Evolutionary conservation across 2,888 invertebrate genomes (phyloP).

Genomic region (Stegophylla sp.): DNA sequence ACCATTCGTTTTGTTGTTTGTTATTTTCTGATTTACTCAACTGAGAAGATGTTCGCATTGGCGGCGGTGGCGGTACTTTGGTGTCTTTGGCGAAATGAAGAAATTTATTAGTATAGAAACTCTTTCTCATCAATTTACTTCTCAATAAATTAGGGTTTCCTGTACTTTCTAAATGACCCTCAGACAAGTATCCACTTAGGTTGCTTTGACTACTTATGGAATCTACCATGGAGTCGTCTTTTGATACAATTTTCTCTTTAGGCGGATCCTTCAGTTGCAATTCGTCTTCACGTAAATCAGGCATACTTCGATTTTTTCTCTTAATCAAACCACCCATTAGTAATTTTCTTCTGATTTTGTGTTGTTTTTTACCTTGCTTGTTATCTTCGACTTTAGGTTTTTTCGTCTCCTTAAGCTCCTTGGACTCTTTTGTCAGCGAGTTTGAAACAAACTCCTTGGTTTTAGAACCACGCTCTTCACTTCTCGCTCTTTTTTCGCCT

Average conservation of each 20-base stretch:
- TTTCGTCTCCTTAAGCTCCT: slow-evolving; percentile 67
- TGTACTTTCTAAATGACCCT: slow-evolving; percentile 83
- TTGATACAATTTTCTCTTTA: slow-evolving; percentile 62
- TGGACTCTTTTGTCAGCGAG: slow-evolving; percentile 67
- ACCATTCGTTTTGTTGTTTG: slow-evolving; percentile 63
- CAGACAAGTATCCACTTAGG: slow-evolving; percentile 82
- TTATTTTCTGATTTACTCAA: slow-evolving; percentile 71
- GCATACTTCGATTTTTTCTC: slow-evolving; percentile 89
- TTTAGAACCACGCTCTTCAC: slow-evolving; percentile 82
- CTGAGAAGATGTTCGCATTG: slow-evolving; percentile 84
- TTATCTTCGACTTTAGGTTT: slow-evolving; percentile 69
- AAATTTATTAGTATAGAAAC: slow-evolving; percentile 85
- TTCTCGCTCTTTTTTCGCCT: slow-evolving; percentile 80
- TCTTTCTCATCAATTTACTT: slow-evolving; percentile 86
- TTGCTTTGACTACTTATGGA: slow-evolving; percentile 65
- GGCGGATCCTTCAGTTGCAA: slow-evolving; percentile 61
- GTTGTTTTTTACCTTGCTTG: slow-evolving; percentile 83
- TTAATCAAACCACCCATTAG: slow-evolving; percentile 88
- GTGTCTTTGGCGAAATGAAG: slow-evolving; percentile 84
- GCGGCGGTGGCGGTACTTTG: slow-evolving; percentile 85
- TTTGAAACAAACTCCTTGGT: slow-evolving; percentile 76
- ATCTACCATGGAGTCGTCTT: slow-evolving; percentile 78
- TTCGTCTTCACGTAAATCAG: slow-evolving; percentile 84
- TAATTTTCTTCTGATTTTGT: slow-evolving; percentile 84
- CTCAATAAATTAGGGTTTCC: slow-evolving; percentile 83